Base-by-base conservation (phyloP, 2,888 invertebrate species). In the Carabus problematicus region DNA sequence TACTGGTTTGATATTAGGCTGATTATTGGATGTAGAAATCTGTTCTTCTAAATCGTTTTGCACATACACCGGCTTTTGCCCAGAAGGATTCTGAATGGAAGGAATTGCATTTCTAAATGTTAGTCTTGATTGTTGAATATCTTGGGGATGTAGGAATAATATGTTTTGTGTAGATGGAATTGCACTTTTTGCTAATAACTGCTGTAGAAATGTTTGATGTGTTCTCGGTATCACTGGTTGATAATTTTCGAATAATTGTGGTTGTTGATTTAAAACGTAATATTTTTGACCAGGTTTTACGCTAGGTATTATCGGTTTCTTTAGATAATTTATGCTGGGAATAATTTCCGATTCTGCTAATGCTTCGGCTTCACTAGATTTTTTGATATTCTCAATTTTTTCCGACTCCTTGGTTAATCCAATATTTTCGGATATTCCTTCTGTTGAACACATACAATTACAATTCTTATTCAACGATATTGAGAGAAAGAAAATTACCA, bases 191-290 rank as follows among this genome's bases (percentile, higher is more conserved):
- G 55, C 55, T 14, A 68, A 54, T 18, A 68, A 45, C 16, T n/a
- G 29, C 43, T 61, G 61, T 18, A 62, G 61, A 54, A 54, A 12
- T 6, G 54, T 29, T 29, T 60, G 69, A 62, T 61, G 62, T 7
- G 40, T 9, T 3, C 47, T 60, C 9, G 61, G 55, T 45, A 56
- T 11, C 1, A 45, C 8, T 47, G 69, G 61, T 18, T 61, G 61
- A 40, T 69, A 62, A 39, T 43, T 61, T 11, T 62, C 43, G 8
- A 75, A 80, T 74, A 82, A 85, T 45, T 85, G 81, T 0, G 83
- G 82, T 70, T 81, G 84, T 74, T 81, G 87, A 73, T 87, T 86
- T 0, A 88, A 82, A 39, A 87, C 84, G 77, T 86, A 88, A 72
- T 86, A 86, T 70, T 86, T 79, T 73, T 87, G 86, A 1, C 86